phyloP scores from a whole-genome alignment of 1,140 invertebrate genomes.

The Dufourea novaeangliae region DNA sequence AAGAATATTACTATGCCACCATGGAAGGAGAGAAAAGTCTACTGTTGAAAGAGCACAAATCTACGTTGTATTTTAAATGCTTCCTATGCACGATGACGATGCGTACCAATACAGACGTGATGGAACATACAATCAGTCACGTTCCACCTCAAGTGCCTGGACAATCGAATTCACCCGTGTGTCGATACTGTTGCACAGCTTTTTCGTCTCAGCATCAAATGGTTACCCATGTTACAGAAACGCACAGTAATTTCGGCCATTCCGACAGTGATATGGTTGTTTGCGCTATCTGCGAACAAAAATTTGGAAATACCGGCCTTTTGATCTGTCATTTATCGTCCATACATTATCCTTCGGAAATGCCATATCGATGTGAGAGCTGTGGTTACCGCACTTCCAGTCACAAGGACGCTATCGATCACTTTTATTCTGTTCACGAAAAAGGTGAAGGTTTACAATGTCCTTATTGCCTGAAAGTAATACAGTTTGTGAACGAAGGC shows the following conservation, averaged over 20 bases:
- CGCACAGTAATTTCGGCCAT: constrained; percentile 78
- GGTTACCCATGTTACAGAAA: constrained; percentile 75
- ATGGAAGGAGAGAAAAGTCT: constrained; percentile 73
- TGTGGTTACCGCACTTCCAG: constrained; percentile 89
- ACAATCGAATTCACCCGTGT: constrained; percentile 74
- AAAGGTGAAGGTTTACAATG: constrained; percentile 85
- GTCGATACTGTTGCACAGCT: constrained; percentile 78
- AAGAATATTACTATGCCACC: constrained; percentile 78
- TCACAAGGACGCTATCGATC: constrained; percentile 88
- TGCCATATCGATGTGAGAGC: constrained; percentile 89
- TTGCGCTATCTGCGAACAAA: constrained; percentile 87
- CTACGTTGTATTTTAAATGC: constrained; percentile 77
- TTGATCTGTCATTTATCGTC: constrained; percentile 89
- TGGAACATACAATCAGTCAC: constrained; percentile 87
- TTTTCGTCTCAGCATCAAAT: constrained; percentile 78
- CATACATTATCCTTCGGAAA: constrained; percentile 88
- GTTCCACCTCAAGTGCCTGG: constrained; percentile 79
- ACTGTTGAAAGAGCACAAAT: constrained; percentile 67
- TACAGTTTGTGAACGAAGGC: constrained; percentile 71
- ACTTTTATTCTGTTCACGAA: constrained; percentile 86
- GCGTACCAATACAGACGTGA: constrained; percentile 82
- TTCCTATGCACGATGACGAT: constrained; percentile 84
- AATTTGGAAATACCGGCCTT: constrained; percentile 77
- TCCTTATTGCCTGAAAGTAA: constrained; percentile 88
- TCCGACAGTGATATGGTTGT: constrained; percentile 80